Evolutionary conservation across 2,888 invertebrate species (phyloP).

Genomic region (Pristionchus mayeri): DNA sequence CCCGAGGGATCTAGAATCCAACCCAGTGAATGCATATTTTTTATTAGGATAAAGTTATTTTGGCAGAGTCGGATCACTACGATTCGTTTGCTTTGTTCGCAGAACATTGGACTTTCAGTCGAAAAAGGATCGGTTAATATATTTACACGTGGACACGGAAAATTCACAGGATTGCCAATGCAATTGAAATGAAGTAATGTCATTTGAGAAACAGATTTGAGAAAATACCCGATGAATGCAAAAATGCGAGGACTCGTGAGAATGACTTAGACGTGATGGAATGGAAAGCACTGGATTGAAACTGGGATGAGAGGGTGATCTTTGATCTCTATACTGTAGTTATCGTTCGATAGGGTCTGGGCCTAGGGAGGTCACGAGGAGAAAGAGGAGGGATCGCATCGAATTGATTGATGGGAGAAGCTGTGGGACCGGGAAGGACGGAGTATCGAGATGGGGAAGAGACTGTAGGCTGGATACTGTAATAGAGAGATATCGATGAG

Average conservation of each 20-base stretch:
- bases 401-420: slow-evolving; percentile 38
- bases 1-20: slow-evolving; percentile 7
- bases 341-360: slow-evolving; percentile 14
- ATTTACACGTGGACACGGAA: too few relatives aligned
- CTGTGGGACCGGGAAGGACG: not conserved
- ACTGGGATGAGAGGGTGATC: not conserved
- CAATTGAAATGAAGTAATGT: not conserved
- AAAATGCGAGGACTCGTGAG: slow-evolving; percentile 11
- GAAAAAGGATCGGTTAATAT: too few relatives aligned
- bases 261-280: slow-evolving; percentile 16
- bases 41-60: not conserved
- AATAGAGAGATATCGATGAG: too few relatives aligned
- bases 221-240: not conserved
- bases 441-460: not conserved
- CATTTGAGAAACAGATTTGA: not conserved
- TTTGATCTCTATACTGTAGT: slow-evolving; percentile 32
- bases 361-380: not conserved
- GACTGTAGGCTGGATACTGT: not conserved
- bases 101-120: too few relatives aligned
- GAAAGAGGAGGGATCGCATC: not conserved
- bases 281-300: not conserved
- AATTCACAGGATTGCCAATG: not conserved
- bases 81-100: too few relatives aligned
- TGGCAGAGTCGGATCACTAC: too few relatives aligned
- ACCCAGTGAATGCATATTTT: slow-evolving; percentile 28